phyloP scores from a whole-genome alignment of 2,797 vertebrate species.

The Microtus agrestis region DNA sequence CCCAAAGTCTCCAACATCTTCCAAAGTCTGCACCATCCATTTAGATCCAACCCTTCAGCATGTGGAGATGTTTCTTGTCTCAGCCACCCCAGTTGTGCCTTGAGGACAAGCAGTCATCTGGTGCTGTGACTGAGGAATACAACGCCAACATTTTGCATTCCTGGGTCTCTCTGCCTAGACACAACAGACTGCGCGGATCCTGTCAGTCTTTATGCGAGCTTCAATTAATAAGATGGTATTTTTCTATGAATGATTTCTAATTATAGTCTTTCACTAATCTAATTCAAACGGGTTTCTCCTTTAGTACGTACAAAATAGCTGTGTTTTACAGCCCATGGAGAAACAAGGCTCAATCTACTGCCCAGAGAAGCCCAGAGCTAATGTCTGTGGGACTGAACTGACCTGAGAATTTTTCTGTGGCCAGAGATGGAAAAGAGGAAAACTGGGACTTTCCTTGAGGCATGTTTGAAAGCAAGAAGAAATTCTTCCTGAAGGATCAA shows the following conservation, averaged over 20 bases:
- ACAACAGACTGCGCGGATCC: neutral
- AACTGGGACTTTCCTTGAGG: neutral
- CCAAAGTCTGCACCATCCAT: neutral
- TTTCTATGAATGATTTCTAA: conserved; percentile 72
- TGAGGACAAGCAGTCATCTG: neutral
- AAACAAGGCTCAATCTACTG: conserved; percentile 22
- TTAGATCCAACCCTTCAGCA: neutral
- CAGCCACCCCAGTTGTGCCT: neutral
- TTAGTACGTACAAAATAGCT: conserved; percentile 59
- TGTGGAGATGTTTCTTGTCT: neutral
- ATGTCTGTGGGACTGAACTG: neutral
- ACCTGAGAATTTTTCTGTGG: neutral
- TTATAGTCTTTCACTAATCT: conserved; percentile 68
- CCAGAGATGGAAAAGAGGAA: neutral
- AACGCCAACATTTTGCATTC: neutral
- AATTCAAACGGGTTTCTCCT: conserved; percentile 64
- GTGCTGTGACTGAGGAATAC: neutral
- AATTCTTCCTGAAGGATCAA: neutral
- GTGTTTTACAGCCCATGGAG: conserved; percentile 9
- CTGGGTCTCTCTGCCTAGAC: conserved; percentile 13
- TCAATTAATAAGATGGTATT: conserved; percentile 69
- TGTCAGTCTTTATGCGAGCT: conserved; percentile 41
- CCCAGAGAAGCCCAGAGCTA: neutral
- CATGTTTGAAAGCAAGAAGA: conserved; percentile 20
- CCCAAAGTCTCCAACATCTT: neutral